These are phyloP conservation scores for Glossophaga mutica DNA, from an alignment of 2,797 vertebrate genomes.

Conservation along the genomic window DNA sequence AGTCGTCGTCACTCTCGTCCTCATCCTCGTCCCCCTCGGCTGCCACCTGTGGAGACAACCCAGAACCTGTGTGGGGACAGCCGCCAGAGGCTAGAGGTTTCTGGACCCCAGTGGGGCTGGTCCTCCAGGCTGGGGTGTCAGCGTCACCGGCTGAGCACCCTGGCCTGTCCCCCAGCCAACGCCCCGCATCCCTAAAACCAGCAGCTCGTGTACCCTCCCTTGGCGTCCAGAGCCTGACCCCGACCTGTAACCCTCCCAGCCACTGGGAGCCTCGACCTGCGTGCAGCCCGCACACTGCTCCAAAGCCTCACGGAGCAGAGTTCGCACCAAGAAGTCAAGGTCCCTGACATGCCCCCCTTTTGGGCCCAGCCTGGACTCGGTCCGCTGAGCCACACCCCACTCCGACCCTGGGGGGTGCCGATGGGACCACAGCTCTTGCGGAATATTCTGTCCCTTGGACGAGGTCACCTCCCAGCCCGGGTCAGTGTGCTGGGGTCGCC, in stretches of 20 bases:
- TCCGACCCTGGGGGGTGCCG: fast-evolving
- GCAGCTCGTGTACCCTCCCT: not conserved
- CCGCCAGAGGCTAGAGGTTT: not conserved
- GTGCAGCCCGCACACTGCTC: no score
- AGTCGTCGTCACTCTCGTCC: conserved; percentile 82
- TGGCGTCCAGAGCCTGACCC: not conserved
- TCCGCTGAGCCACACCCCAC: not conserved
- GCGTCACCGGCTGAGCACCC: not conserved
- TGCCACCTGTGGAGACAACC: conserved; percentile 78
- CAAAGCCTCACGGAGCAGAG: not conserved
- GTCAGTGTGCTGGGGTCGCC: no score
- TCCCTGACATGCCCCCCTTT: no score
- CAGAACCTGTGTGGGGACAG: not conserved
- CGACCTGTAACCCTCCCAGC: fast-evolving
- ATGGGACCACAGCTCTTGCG: not conserved
- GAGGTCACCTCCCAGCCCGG: fast-evolving
- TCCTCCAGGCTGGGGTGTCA: not conserved
- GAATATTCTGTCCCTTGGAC: not conserved
- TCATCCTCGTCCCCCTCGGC: conserved; percentile 72
- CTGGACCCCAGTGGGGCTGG: not conserved
- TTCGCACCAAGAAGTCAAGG: not conserved
- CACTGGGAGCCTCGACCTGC: fast-evolving
- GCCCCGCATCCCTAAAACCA: not conserved
- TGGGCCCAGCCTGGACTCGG: fast-evolving
- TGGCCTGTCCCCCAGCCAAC: conserved; percentile 42